phyloP scores from a whole-genome alignment of 2,888 invertebrate genomes.

The Phalangium opilio region DNA sequence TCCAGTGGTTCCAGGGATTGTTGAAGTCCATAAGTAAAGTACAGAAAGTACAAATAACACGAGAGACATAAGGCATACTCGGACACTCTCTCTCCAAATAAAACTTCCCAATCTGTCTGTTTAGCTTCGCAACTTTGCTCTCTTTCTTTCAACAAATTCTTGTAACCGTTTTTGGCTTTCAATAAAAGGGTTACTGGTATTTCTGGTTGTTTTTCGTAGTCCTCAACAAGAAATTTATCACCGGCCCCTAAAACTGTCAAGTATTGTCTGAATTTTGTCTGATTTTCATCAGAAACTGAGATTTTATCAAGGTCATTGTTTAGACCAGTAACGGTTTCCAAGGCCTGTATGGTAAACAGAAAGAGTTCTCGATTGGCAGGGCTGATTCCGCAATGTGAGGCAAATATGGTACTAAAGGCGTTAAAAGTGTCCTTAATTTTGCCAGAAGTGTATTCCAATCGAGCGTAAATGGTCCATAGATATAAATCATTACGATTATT shows the following conservation, averaged over 20 bases:
- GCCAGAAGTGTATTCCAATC: conserved; percentile 25
- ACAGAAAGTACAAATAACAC: conserved; percentile 27
- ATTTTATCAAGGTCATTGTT: conserved; percentile 5
- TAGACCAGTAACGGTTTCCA: conserved; percentile 9
- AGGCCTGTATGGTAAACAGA: neutral
- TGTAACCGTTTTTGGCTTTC: conserved; percentile 2
- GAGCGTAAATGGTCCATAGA: conserved; percentile 28
- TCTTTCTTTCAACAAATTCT: neutral
- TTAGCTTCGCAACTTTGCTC: neutral
- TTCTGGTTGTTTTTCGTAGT: neutral
- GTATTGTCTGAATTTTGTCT: neutral
- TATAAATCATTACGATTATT: conserved; percentile 28
- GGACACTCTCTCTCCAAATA: too few species aligned
- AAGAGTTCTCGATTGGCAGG: conserved; percentile 1
- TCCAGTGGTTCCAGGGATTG: conserved; percentile 17
- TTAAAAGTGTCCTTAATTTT: conserved; percentile 25
- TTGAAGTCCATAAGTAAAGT: conserved; percentile 23
- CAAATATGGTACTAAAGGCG: conserved; percentile 21
- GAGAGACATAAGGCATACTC: conserved; percentile 4
- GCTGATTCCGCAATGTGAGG: conserved; percentile 6
- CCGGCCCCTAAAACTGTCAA: conserved; percentile 2
- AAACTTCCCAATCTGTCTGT: too few species aligned
- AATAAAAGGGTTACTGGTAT: conserved; percentile 1
- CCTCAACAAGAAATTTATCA: neutral
- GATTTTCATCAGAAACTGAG: neutral